Percentiles rank a stretch among this genome's conserved stretches.
Conservation (phyloP, 2,888 invertebrate genomes). For the Periphyllus acericola region DNA sequence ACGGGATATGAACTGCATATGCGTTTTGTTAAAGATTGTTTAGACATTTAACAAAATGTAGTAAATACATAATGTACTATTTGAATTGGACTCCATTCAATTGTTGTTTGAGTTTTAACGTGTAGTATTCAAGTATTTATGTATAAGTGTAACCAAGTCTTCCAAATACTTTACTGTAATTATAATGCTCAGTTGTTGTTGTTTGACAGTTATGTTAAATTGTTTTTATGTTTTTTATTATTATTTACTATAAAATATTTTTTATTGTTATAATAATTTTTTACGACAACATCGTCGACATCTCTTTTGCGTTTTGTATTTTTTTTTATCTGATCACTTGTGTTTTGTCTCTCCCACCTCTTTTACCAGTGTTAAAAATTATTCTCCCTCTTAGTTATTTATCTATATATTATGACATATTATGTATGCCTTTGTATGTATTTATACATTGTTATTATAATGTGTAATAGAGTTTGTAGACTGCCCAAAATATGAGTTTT, state of each 20-base stretch:
- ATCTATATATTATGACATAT: neutral
- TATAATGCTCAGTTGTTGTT: neutral
- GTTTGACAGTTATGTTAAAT: neutral
- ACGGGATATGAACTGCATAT: too few relatives aligned
- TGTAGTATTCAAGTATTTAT: neutral
- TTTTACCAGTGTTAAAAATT: neutral
- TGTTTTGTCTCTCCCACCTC: neutral
- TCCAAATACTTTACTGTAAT: neutral
- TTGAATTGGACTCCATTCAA: too few relatives aligned
- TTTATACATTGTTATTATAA: neutral
- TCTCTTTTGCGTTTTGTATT: neutral
- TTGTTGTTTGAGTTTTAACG: too few relatives aligned
- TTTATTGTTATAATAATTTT: neutral
- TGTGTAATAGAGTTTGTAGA: conserved; percentile 15
- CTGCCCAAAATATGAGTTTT: neutral
- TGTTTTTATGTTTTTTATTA: neutral
- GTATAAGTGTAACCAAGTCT: neutral
- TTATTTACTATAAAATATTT: neutral
- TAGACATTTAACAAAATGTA: too few relatives aligned
- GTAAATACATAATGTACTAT: too few relatives aligned
- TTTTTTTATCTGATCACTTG: neutral
- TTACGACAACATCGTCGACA: neutral
- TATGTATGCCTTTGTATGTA: neutral
- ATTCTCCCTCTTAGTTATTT: neutral
- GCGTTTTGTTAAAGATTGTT: too few relatives aligned